Conservation (phyloP, 2,888 invertebrate species). For the Volucella bombylans region DNA sequence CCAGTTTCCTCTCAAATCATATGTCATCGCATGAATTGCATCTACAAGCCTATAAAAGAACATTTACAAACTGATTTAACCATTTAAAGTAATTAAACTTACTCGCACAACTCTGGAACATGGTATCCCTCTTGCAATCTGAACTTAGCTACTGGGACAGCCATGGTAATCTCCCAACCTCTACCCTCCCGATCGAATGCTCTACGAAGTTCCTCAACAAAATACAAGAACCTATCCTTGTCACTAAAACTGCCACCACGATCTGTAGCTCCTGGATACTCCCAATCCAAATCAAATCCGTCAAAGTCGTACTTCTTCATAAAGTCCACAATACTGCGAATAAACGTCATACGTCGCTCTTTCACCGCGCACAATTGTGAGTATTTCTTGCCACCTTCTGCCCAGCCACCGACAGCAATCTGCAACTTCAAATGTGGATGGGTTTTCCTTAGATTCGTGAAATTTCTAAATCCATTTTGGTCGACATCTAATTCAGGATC, state of each 20-base stretch:
- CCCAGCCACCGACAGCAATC: conserved; percentile 95
- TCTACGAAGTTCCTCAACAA: conserved; percentile 90
- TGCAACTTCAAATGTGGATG: conserved; percentile 89
- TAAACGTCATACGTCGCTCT: conserved; percentile 87
- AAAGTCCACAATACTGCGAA: conserved; percentile 89
- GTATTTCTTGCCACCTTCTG: conserved; percentile 93
- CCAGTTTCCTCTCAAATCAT: conserved; percentile 94
- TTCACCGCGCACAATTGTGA: conserved; percentile 90
- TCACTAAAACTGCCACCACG: conserved; percentile 92
- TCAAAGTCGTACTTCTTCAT: conserved; percentile 91
- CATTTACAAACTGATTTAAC: neutral
- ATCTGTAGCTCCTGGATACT: conserved; percentile 94
- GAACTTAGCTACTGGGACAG: conserved; percentile 94
- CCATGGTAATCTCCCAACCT: conserved; percentile 94
- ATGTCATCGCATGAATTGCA: conserved; percentile 93
- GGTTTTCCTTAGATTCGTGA: conserved; percentile 87
- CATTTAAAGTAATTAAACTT: conserved; percentile 80
- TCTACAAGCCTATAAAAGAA: conserved; percentile 86
- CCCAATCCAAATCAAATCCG: conserved; percentile 95
- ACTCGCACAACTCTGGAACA: conserved; percentile 94
- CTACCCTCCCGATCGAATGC: conserved; percentile 90
- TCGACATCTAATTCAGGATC: conserved; percentile 91
- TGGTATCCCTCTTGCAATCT: conserved; percentile 94
- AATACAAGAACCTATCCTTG: conserved; percentile 91
- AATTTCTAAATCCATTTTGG: conserved; percentile 90